Evolutionary conservation across 2,113 vertebrate genomes (phyloP), one percentile per base, ranked within the genome.

Genomic region (Procavia capensis): DNA sequence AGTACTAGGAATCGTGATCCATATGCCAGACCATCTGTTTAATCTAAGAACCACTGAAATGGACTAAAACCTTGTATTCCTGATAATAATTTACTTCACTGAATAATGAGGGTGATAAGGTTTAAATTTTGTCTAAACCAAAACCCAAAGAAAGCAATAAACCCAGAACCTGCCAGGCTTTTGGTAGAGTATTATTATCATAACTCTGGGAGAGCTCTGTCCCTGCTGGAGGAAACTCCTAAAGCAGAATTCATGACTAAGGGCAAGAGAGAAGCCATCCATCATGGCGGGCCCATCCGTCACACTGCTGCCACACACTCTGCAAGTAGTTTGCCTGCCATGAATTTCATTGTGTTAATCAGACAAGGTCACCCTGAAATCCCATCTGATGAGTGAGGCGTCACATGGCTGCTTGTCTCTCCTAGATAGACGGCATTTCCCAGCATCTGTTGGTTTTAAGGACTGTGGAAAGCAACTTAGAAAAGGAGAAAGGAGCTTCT

Each of bases 361-460:
- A 84, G 91, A 83, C 66, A 94, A 45, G 94, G 89, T 97, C 94
- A 96, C 93, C 91, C 82, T 84, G 89, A 96, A 96, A 74, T 85
- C 50, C 80, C 84, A 84, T 90, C 84, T 95, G 87, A 57, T 61
- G 70, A 91, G 74, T 5, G 13, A 68, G 39, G 66, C 72, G 41
- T 79, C 91, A 72, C 1, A 0, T 19, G 59, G 57, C 76, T 89
- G 16, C 34, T 43, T 75, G 66, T 80, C 76, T 91, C 59, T 50
- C 43, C 34, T 29, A 79, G 93, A 90, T 14, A 41, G 79, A 89
- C 89, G 72, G 61, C 31, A 31, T 95, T 76, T 59, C 45, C 22
- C 41, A 50, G 79, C 74, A 34, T 59, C 75, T 29, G 2, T 31
- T 76, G 76, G 91, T 84, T 91, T 92, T 90, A 93, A 76, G 89